A percentile compares a stretch with the other conserved stretches of the same genome.
These are phyloP conservation scores for Cassiopea xamachana DNA, from an alignment of 30 jellyfish, hydroid and myxozoan genomes.

Conservation along the genomic window DNA sequence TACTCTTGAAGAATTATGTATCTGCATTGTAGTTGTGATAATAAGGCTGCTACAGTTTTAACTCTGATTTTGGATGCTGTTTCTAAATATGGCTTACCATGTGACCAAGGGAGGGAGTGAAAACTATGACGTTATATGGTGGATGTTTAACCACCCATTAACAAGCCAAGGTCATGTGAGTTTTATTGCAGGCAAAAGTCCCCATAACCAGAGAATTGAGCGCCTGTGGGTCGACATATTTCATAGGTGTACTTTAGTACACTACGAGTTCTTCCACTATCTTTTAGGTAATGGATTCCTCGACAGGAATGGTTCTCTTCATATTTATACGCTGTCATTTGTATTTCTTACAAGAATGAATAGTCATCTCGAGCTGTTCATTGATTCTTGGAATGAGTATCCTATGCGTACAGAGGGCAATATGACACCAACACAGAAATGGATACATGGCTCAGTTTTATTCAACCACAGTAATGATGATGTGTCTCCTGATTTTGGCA, in stretches of 20 bases:
- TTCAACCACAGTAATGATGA: too few relatives aligned
- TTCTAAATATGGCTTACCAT: constrained; percentile 45
- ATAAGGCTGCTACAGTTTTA: constrained; percentile 59
- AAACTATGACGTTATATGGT: constrained; percentile 54
- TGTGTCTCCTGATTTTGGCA: too few relatives aligned
- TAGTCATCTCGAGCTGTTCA: constrained; percentile 35
- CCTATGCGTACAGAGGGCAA: too few relatives aligned
- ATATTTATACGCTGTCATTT: constrained; percentile 45
- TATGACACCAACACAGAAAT: too few relatives aligned
- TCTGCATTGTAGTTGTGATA: constrained; percentile 25
- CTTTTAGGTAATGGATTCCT: constrained; percentile 44
- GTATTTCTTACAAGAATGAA: constrained; percentile 50
- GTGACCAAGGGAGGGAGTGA: constrained; percentile 59
- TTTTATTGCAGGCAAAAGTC: constrained; percentile 44
- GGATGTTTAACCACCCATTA: constrained; percentile 17
- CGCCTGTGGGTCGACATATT: constrained; percentile 55
- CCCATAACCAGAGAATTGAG: constrained; percentile 66
- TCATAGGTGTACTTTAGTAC: constrained; percentile 19
- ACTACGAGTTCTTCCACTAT: constrained; percentile 29
- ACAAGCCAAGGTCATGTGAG: constrained; percentile 47
- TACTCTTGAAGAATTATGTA: constrained; percentile 41
- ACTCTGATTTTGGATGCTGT: constrained; percentile 38
- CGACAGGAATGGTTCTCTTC: constrained; percentile 33
- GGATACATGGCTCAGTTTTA: too few relatives aligned
- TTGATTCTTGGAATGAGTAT: constrained; percentile 45